These are phyloP conservation scores for Boloria selene DNA, from an alignment of 2,888 invertebrate genomes.

Conservation along the genomic window DNA sequence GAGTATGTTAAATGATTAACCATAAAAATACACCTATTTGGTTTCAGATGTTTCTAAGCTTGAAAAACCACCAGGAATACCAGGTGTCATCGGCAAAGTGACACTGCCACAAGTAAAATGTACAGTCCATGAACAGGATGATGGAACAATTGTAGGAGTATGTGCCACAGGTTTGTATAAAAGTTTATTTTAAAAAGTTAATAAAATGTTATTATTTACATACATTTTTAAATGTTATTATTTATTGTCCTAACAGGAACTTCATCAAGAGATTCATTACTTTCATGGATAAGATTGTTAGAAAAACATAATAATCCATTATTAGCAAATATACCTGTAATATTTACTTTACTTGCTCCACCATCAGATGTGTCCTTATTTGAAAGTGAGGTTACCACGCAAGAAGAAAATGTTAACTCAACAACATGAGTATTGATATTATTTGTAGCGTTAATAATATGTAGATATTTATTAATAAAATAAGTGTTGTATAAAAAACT, in stretches of 20 bases:
- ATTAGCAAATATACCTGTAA: slow-evolving; percentile 88
- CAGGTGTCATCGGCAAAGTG: slow-evolving; percentile 72
- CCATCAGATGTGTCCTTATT: slow-evolving; percentile 67
- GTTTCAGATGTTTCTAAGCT: slow-evolving; percentile 88
- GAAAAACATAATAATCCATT: slow-evolving; percentile 89
- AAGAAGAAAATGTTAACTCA: slow-evolving; percentile 45
- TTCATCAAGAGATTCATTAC: slow-evolving; percentile 93
- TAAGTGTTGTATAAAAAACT: slow-evolving; percentile 17
- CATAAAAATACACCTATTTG: not conserved
- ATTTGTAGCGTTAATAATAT: slow-evolving; percentile 6
- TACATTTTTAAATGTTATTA: not conserved
- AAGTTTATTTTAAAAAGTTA: too few relatives aligned
- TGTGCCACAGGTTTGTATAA: slow-evolving; percentile 87
- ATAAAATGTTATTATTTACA: not conserved
- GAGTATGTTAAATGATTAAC: too few relatives aligned
- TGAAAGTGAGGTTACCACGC: slow-evolving; percentile 58
- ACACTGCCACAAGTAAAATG: slow-evolving; percentile 77
- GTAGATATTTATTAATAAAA: slow-evolving; percentile 29
- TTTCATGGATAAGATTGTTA: slow-evolving; percentile 94
- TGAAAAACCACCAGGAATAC: slow-evolving; percentile 81
- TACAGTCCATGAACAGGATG: slow-evolving; percentile 95
- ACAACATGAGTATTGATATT: slow-evolving; percentile 8
- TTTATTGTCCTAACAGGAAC: slow-evolving; percentile 81
- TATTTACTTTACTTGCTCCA: slow-evolving; percentile 90
- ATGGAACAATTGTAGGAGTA: slow-evolving; percentile 92